Evolutionary conservation across 1,140 invertebrate genomes (phyloP), one percentile per base, ranked within the genome.

Genomic region (Penaeus indicus): DNA sequence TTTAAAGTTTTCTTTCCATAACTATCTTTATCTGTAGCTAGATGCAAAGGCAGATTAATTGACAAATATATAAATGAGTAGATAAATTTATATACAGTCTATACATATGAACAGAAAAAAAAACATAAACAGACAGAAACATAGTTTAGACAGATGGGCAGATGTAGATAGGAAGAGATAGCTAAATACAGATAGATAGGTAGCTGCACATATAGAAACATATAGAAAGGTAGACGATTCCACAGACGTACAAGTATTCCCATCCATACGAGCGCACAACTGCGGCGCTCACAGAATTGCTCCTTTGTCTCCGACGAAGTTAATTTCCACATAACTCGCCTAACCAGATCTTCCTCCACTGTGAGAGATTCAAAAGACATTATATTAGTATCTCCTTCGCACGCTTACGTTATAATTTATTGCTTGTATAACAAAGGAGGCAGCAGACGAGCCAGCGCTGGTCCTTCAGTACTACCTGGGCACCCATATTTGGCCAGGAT

Each of bases 381-480:
- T 54, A 82, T 88, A 88, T 84, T 88, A 82, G 87, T 82, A 84
- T 77, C 87, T 84, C 87, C 81, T 88, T 88, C 84, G 84, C 87
- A 67, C 82, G 81, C 84, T 88, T 88, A 88, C 84, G 87, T 84
- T 88, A 88, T 75, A 88, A 88, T 88, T 88, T 88, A 88, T 88
- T 88, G 87, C 87, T 88, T 88, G 87, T 88, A 88, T 84, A 88
- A 88, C 87, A 88, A 84, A 83, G 84, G 87, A 67, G 61, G 69
- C 32, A 32, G 67, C 38, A 63, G 72, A 75, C 79, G 67, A 62
- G 62, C 78, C 67, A 18, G 62, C 47, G 19, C 79, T 62, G 67
- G 62, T 86, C 75, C 80, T 86, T 77, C 85, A 67, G 75, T 67
- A 87, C 79, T 87, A 87, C 85, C 85, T 87, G 85, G 85, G 82